phyloP scores from a whole-genome alignment of 2,113 vertebrate species.

The Corydoras sp. region DNA sequence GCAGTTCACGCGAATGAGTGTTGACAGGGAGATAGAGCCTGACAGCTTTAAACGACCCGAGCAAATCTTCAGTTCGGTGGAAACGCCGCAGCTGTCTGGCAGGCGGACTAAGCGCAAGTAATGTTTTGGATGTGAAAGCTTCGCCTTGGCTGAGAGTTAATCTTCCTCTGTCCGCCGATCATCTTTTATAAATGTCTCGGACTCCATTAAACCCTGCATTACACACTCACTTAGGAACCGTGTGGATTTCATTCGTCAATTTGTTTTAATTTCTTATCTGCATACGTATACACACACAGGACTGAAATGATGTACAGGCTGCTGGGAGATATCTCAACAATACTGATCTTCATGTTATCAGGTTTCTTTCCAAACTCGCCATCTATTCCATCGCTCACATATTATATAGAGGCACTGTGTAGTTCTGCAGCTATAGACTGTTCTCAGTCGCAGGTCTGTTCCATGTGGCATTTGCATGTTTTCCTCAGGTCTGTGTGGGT shows the following conservation, averaged over 20 bases:
- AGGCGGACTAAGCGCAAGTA: not conserved
- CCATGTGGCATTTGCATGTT: no score
- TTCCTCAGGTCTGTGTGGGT: no score
- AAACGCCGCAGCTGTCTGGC: slow-evolving; percentile 2
- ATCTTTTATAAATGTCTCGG: slow-evolving; percentile 3
- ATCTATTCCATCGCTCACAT: no score
- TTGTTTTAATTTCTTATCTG: not conserved
- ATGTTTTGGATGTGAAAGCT: not conserved
- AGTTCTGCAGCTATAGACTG: no score
- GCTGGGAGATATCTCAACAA: no score
- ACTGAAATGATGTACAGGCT: not conserved
- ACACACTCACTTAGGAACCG: not conserved
- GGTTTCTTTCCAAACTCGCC: no score
- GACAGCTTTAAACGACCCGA: not conserved
- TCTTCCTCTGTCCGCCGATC: not conserved
- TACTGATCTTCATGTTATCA: no score
- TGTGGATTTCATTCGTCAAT: not conserved
- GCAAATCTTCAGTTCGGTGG: not conserved
- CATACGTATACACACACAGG: not conserved
- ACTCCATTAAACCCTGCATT: not conserved
- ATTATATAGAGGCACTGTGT: no score
- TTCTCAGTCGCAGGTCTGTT: no score
- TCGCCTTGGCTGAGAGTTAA: not conserved
- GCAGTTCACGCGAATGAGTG: slow-evolving; percentile 6
- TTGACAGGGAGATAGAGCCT: slow-evolving; percentile 3